A percentile compares a stretch with the other conserved stretches of the same genome.
Conservation (phyloP, 2,797 vertebrate genomes). For the Gorsachius magnificus region DNA sequence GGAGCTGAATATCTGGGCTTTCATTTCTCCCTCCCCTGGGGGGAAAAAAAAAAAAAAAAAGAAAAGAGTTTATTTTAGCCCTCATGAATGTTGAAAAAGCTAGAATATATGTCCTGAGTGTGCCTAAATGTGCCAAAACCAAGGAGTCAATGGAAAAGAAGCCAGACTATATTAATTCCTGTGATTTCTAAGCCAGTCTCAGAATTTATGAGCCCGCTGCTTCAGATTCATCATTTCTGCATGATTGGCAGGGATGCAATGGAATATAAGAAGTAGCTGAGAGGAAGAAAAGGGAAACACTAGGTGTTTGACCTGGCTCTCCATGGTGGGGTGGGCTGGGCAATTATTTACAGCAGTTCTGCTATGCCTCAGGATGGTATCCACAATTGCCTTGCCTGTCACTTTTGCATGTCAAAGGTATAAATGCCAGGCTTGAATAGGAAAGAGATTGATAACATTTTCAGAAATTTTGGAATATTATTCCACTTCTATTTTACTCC, state of each 20-base stretch:
- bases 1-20: background rate
- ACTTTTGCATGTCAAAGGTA: background rate
- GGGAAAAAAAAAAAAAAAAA: no score
- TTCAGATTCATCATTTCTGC: background rate
- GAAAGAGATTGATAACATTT: background rate
- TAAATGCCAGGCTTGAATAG: background rate
- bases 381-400: background rate
- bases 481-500: background rate
- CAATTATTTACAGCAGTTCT: background rate
- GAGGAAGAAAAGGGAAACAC: background rate
- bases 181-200: background rate
- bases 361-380: background rate
- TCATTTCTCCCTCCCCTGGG: background rate
- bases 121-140: background rate
- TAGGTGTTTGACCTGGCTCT: background rate
- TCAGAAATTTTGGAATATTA: background rate
- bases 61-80: background rate
- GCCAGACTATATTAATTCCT: background rate
- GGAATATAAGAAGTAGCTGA: conserved; percentile 31
- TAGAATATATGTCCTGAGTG: background rate
- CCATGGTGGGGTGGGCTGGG: background rate
- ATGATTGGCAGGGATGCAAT: conserved; percentile 1
- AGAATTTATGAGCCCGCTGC: background rate
- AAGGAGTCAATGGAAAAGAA: background rate
- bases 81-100: background rate